Evolutionary conservation across 2,888 invertebrate species (phyloP).

Genomic region (Lissonota sp.): DNA sequence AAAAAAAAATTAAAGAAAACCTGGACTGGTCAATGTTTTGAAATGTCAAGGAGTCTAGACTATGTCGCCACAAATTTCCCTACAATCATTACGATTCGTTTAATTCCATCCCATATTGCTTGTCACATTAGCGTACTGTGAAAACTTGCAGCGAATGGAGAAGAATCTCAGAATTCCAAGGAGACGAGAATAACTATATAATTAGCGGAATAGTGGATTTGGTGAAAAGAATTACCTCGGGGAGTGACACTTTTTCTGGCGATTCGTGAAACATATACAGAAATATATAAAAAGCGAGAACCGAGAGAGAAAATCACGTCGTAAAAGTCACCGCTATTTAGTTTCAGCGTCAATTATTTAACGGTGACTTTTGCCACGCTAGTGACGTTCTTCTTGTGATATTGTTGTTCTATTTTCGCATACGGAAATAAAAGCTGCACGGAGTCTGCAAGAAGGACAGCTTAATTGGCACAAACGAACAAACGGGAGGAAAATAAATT

Average conservation of each 20-base stretch:
- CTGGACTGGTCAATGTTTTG: too few relatives aligned
- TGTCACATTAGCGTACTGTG: background rate
- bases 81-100: too few relatives aligned
- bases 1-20: too few relatives aligned
- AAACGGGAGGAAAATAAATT: too few relatives aligned
- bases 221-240: constrained; percentile 33
- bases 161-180: constrained; percentile 22
- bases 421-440: constrained; percentile 71
- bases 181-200: constrained; percentile 53
- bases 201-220: constrained; percentile 54
- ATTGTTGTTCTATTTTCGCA: constrained; percentile 62
- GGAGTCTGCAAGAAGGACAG: constrained; percentile 23
- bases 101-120: too few relatives aligned
- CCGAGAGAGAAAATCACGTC: constrained; percentile 35
- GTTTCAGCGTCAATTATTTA: constrained; percentile 50
- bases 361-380: background rate
- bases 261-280: constrained; percentile 43
- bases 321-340: constrained; percentile 24
- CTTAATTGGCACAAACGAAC: too few relatives aligned
- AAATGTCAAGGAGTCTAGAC: too few relatives aligned
- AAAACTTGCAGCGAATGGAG: constrained; percentile 31
- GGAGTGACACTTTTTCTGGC: constrained; percentile 47
- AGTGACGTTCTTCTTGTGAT: constrained; percentile 44
- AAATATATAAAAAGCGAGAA: constrained; percentile 56
- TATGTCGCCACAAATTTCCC: too few relatives aligned